phyloP scores from a whole-genome alignment of 2,113 vertebrate species.

The Malurus melanocephalus region DNA sequence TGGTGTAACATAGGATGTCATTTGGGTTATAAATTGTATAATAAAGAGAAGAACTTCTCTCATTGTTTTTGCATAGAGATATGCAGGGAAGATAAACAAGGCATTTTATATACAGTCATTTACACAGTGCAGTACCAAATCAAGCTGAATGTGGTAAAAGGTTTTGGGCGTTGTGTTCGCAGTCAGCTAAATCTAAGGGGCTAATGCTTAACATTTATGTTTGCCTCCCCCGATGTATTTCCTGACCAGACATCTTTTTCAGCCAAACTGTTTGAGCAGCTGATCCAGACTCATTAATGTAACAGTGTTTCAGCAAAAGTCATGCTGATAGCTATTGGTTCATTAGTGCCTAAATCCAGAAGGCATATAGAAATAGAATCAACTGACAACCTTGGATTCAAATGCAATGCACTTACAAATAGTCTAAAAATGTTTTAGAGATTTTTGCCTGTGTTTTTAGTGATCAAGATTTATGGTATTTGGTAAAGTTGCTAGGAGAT shows the following conservation, averaged over 20 bases:
- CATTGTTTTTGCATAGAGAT: not conserved
- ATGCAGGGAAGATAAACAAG: slow-evolving; percentile 3
- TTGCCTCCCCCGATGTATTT: not conserved
- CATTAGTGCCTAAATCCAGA: slow-evolving; percentile 35
- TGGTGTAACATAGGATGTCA: not conserved
- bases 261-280: slow-evolving; percentile 18
- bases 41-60: not conserved
- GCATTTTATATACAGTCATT: slow-evolving; percentile 15
- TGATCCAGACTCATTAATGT: slow-evolving; percentile 50
- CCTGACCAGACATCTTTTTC: slow-evolving; percentile 17
- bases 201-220: slow-evolving; percentile 13
- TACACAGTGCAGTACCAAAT: slow-evolving; percentile 31
- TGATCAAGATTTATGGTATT: not conserved
- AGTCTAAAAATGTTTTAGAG: not conserved
- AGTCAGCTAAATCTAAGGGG: slow-evolving; percentile 55
- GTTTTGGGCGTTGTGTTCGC: slow-evolving; percentile 19
- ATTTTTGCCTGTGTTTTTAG: not conserved
- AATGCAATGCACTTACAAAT: not conserved
- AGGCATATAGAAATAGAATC: slow-evolving; percentile 11
- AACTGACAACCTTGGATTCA: not conserved
- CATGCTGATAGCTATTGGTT: slow-evolving; percentile 40
- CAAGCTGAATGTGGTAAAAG: slow-evolving; percentile 22
- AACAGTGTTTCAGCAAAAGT: slow-evolving; percentile 47
- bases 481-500: not conserved
- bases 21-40: not conserved